Base-by-base conservation (phyloP, 2,888 invertebrate genomes). In the Odontothrips loti region DNA sequence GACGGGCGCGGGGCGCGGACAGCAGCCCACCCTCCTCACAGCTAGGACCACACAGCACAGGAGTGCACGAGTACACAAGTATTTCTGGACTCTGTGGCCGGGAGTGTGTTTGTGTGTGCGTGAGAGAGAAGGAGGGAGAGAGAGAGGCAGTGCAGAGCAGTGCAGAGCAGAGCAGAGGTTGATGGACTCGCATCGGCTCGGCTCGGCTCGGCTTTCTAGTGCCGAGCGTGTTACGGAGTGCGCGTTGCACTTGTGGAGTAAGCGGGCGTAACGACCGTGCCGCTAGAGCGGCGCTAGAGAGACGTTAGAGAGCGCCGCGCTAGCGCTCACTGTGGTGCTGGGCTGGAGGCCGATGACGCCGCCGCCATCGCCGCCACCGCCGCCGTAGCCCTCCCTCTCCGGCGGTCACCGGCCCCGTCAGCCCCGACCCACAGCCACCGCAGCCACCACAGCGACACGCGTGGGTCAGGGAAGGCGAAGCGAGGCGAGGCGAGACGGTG, bases 201-300 rank as follows among this genome's bases (percentile, higher is more conserved):
- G 34, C 58, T 58, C 58, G 12, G 20, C 51, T 58, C n/a, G 58
- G 34, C 58, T 58, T 58, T 58, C 58, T 43, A 43, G 34, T 43
- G 34, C 34, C 34, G 34, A 43, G 34, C 58, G 58, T 20, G 58
- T 58, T 58, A 58, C 58, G n/a, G 58, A 17, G 58, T 17, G 58
- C 58, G n/a, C 34, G 34, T 4, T 58, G 58, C 58, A 58, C 58
- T 58, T 58, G 68, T 75, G 68, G 23, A 75, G 23, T 27, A 75
- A 27, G 68, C 68, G 68, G 27, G 23, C 68, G 68, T 75, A 75
- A 75, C 68, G 68, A 75, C 68, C 58, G 58, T 43, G 34, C 34
- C 34, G 34, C 34, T 43, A 43, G 34, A 43, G 34, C 2, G 34
- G 6, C 34, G 34, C 34, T 43, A 43, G 34, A 43, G 34, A 43